A percentile compares a stretch with the other conserved stretches of the same genome.
These are phyloP conservation scores for Pseudopodoces humilis DNA, from an alignment of 2,113 vertebrate genomes.

Conservation along the genomic window DNA sequence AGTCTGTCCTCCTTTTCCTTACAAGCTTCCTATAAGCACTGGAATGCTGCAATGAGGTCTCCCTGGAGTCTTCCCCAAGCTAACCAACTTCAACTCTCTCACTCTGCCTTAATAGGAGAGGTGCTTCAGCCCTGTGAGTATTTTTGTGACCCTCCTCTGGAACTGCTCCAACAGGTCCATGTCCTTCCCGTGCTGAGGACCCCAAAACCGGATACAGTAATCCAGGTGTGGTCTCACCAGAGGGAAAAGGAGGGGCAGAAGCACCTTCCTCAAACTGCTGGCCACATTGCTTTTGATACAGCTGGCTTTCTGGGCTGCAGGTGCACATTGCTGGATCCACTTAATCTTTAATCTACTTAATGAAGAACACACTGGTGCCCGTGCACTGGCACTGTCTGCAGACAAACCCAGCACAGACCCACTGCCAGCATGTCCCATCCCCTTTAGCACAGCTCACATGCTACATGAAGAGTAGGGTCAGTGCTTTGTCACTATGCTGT, in stretches of 20 bases:
- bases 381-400: background rate
- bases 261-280: background rate
- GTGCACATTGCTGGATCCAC: background rate
- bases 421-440: background rate
- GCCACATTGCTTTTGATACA: background rate
- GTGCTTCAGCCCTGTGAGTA: background rate
- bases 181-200: background rate
- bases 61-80: background rate
- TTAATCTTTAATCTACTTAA: background rate
- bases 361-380: background rate
- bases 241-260: background rate
- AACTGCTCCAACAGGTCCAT: background rate
- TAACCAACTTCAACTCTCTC: background rate
- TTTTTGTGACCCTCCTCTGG: background rate
- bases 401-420: background rate
- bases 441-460: background rate
- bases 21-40: background rate
- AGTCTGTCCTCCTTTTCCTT: background rate
- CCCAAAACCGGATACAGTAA: background rate
- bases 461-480: background rate
- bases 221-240: background rate
- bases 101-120: background rate
- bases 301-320: background rate
- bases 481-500: background rate
- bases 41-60: background rate